Evolutionary conservation across 2,888 invertebrate genomes (phyloP).

Genomic region (Automeris io): DNA sequence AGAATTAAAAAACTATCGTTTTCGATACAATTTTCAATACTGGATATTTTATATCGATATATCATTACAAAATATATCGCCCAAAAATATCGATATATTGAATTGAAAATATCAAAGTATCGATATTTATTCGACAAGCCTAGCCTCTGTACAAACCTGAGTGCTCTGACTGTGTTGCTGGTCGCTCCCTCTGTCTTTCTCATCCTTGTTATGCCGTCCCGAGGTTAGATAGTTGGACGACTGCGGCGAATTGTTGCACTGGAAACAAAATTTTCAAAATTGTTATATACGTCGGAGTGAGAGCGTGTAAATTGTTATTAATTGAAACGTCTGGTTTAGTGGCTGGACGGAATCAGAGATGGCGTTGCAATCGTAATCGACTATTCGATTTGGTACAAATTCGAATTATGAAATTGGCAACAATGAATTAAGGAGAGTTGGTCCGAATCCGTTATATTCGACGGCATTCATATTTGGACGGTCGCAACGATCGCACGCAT

Average conservation of each 20-base stretch:
- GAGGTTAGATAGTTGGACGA: conserved; percentile 55
- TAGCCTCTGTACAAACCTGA: conserved; percentile 50
- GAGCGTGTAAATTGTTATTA: too few species aligned
- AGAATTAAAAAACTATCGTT: too few species aligned
- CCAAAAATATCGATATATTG: not conserved
- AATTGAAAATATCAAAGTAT: not conserved
- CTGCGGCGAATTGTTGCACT: conserved; percentile 51
- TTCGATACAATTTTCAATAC: too few species aligned
- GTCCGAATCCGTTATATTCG: too few species aligned
- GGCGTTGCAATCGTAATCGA: not conserved
- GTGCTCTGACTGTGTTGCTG: conserved; percentile 67
- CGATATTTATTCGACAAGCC: too few species aligned
- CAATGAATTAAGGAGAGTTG: too few species aligned
- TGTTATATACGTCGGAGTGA: too few species aligned
- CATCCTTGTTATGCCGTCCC: conserved; percentile 41
- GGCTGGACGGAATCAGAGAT: not conserved
- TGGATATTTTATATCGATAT: not conserved
- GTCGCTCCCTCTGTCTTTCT: conserved; percentile 39
- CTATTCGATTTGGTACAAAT: too few species aligned
- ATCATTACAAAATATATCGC: not conserved
- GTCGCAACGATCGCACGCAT: too few species aligned
- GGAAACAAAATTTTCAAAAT: not conserved
- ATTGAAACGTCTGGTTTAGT: too few species aligned
- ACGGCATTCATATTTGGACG: too few species aligned
- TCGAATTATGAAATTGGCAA: too few species aligned